Conservation (phyloP, 92 coral and sea anemone species). For the Nematostella vectensis region DNA sequence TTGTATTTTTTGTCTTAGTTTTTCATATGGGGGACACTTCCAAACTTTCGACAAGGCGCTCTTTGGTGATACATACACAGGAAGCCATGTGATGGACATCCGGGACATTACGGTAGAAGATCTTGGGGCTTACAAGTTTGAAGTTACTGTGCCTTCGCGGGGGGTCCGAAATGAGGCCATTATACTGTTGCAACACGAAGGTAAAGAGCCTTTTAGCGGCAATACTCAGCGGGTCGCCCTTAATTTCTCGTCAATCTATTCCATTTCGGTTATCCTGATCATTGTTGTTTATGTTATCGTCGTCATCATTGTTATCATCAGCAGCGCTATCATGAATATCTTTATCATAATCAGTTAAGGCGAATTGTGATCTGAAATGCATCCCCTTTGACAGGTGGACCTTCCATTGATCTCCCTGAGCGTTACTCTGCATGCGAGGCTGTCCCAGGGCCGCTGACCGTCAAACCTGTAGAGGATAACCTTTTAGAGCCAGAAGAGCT, state of each 20-base stretch:
- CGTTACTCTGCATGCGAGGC: constrained; percentile 44
- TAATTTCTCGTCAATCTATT: not conserved
- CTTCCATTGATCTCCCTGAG: constrained; percentile 52
- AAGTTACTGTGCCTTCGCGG: constrained; percentile 27
- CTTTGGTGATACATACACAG: constrained; percentile 47
- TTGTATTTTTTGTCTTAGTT: too few species aligned
- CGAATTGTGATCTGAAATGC: too few species aligned
- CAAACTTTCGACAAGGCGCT: constrained; percentile 59
- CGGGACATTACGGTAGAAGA: constrained; percentile 34
- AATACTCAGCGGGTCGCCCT: not conserved
- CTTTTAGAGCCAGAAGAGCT: constrained; percentile 29
- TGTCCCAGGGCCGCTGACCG: constrained; percentile 33
- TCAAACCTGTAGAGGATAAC: constrained; percentile 12
- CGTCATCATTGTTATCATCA: too few species aligned
- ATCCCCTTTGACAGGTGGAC: too few species aligned
- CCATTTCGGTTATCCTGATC: not conserved
- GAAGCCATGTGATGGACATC: constrained; percentile 64
- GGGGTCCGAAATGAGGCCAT: constrained; percentile 42
- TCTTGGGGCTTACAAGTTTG: constrained; percentile 64
- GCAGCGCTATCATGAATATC: too few species aligned
- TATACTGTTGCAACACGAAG: constrained; percentile 56
- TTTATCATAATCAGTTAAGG: too few species aligned
- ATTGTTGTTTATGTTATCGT: too few species aligned
- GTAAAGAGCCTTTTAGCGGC: constrained; percentile 8
- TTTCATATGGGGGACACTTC: too few species aligned